Evolutionary conservation across 2,797 vertebrate genomes (phyloP).

Genomic region (Rousettus madagascariensis): DNA sequence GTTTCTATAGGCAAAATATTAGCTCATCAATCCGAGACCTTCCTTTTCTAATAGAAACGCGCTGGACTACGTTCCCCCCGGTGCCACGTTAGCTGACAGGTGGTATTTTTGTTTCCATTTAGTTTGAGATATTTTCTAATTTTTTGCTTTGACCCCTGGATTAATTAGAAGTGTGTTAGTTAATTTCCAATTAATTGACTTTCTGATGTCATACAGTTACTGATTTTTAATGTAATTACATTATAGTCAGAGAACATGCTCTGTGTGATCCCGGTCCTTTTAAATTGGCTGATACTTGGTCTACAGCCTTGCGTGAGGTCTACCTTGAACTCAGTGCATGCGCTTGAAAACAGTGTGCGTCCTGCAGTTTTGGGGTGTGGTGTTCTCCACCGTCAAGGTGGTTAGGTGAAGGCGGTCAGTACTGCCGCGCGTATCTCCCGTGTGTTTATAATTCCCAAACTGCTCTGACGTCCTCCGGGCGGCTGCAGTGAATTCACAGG

Average conservation of each 20-base stretch:
- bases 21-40: too few species aligned
- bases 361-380: too few species aligned
- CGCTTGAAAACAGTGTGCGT: neutral
- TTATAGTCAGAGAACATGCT: neutral
- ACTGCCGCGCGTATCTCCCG: neutral
- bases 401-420: neutral
- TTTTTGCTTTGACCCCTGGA: neutral
- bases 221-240: neutral
- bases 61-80: neutral
- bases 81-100: too few species aligned
- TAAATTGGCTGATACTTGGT: neutral
- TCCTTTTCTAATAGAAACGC: neutral
- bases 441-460: neutral
- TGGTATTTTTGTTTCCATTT: neutral
- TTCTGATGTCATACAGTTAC: neutral
- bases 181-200: neutral
- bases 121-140: neutral
- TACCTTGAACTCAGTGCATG: neutral
- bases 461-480: too few species aligned
- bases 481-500: neutral
- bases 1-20: neutral
- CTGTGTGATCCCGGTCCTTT: neutral
- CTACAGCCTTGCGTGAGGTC: fast-evolving
- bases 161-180: neutral
- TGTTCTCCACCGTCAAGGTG: neutral